These are phyloP conservation scores for Atethmia centrago DNA, from an alignment of 2,888 invertebrate genomes.

Conservation along the genomic window DNA sequence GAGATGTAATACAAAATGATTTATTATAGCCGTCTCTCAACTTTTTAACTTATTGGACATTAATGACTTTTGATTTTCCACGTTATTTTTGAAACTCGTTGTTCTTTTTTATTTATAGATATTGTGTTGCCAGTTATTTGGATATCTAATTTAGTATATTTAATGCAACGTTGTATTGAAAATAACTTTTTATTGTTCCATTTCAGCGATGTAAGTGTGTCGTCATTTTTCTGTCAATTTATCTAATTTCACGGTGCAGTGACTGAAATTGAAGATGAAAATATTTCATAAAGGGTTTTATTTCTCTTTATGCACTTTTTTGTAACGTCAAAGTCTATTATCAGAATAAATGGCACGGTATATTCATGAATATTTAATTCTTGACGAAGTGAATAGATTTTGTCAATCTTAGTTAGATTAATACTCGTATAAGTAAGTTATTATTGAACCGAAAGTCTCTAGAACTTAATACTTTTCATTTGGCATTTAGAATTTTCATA, in stretches of 20 bases:
- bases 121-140: constrained; percentile 72
- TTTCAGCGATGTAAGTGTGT: constrained; percentile 20
- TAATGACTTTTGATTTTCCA: constrained; percentile 89
- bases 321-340: constrained; percentile 25
- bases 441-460: neutral
- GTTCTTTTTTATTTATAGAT: constrained; percentile 75
- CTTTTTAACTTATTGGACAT: constrained; percentile 90
- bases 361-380: constrained; percentile 35
- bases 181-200: constrained; percentile 66
- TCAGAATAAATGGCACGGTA: constrained; percentile 4
- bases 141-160: constrained; percentile 73
- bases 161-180: constrained; percentile 64
- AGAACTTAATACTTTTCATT: neutral
- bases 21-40: constrained; percentile 87
- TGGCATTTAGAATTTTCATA: neutral
- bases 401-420: constrained; percentile 36
- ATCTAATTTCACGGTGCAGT: constrained; percentile 44
- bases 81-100: constrained; percentile 79
- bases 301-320: constrained; percentile 22
- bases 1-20: constrained; percentile 90
- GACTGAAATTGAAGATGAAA: constrained; percentile 22
- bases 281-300: constrained; percentile 22
- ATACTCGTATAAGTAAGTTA: no score
- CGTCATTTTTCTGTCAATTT: constrained; percentile 56
- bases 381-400: constrained; percentile 35